Evolutionary conservation across 2,888 invertebrate species (phyloP).

Genomic region (Nemotelus pantherinus): DNA sequence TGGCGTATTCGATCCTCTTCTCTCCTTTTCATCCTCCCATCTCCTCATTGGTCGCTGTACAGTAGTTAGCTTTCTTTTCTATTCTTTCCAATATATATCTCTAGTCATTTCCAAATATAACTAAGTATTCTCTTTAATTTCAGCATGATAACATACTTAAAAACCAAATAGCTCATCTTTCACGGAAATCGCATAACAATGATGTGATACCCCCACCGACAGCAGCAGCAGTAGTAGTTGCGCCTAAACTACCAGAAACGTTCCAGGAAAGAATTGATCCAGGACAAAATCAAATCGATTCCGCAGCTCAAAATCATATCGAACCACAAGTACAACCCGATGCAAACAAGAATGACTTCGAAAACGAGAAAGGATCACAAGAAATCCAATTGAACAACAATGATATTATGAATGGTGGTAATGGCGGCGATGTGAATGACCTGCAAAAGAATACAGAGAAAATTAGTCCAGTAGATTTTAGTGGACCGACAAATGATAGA

Average conservation of each 20-base stretch:
- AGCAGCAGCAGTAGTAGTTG: neutral
- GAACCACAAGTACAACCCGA: slow-evolving; percentile 49
- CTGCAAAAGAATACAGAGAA: slow-evolving; percentile 52
- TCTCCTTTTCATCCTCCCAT: too few relatives aligned
- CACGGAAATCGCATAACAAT: neutral
- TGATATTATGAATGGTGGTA: too few relatives aligned
- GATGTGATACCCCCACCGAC: slow-evolving; percentile 25
- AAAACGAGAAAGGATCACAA: slow-evolving; percentile 24
- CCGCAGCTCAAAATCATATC: slow-evolving; percentile 45
- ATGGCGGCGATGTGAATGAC: slow-evolving; percentile 10
- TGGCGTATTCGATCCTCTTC: too few relatives aligned
- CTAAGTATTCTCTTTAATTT: too few relatives aligned
- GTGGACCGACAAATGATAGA: slow-evolving; percentile 80
- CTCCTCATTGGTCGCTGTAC: too few relatives aligned
- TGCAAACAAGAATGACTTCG: slow-evolving; percentile 8
- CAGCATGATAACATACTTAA: slow-evolving; percentile 17
- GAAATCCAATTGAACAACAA: slow-evolving; percentile 3
- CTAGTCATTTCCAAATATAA: too few relatives aligned
- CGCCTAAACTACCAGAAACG: neutral
- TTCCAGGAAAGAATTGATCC: slow-evolving; percentile 18
- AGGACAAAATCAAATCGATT: slow-evolving; percentile 45
- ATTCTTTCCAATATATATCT: too few relatives aligned
- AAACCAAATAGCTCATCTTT: slow-evolving; percentile 12
- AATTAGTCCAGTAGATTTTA: slow-evolving; percentile 59
- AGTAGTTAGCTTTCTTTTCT: too few relatives aligned